These are phyloP conservation scores for Sphaerophoria rueppellii DNA, from an alignment of 2,888 invertebrate genomes.

Conservation along the genomic window DNA sequence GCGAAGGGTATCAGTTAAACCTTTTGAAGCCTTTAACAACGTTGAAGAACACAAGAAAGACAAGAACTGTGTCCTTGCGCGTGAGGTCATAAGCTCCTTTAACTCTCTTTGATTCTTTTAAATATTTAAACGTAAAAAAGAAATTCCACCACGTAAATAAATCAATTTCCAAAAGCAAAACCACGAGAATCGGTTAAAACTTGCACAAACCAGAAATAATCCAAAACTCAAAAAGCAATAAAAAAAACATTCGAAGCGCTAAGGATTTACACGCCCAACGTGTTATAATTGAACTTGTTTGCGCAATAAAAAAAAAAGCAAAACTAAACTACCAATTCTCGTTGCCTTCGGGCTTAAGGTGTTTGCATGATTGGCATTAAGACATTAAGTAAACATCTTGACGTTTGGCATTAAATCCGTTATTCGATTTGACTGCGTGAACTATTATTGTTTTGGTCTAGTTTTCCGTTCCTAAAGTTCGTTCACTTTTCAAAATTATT, in stretches of 20 bases:
- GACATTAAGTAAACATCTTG: conserved; percentile 56
- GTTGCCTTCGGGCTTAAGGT: conserved; percentile 41
- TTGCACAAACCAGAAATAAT: conserved; percentile 59
- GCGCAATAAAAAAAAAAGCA: neutral
- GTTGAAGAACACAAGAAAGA: too few species aligned
- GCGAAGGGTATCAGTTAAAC: too few species aligned
- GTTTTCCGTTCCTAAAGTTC: conserved; percentile 13
- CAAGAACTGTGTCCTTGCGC: too few species aligned
- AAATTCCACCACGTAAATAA: neutral
- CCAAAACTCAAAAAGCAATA: conserved; percentile 29
- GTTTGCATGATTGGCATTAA: conserved; percentile 60
- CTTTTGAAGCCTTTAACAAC: too few species aligned
- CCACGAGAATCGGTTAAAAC: conserved; percentile 33
- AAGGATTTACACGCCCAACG: conserved; percentile 45
- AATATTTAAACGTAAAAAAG: too few species aligned
- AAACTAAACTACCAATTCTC: conserved; percentile 33
- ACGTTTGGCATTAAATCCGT: conserved; percentile 53
- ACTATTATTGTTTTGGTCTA: conserved; percentile 26
- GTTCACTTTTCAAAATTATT: conserved; percentile 5
- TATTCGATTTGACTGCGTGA: conserved; percentile 25
- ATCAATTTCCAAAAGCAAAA: neutral
- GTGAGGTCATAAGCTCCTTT: too few species aligned
- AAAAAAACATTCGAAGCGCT: neutral
- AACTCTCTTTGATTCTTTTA: too few species aligned
- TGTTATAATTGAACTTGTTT: conserved; percentile 55